Evolutionary conservation across 2,888 invertebrate genomes (phyloP).

Genomic region (Phyllotreta cruciferae): DNA sequence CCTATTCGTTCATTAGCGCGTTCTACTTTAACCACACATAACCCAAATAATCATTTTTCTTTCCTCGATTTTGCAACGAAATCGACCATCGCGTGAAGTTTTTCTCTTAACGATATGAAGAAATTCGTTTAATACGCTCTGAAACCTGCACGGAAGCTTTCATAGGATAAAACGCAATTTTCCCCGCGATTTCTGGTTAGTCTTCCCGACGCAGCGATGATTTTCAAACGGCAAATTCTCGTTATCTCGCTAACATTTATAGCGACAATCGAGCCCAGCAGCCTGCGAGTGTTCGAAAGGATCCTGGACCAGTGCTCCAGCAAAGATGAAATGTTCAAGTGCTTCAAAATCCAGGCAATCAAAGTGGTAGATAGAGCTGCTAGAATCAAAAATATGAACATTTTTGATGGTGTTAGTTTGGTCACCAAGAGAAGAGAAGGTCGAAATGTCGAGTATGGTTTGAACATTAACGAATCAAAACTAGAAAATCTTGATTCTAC

Average conservation of each 20-base stretch:
- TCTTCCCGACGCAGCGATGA: slow-evolving; percentile 20
- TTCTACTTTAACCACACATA: slow-evolving; percentile 16
- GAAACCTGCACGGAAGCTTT: slow-evolving; percentile 36
- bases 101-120: slow-evolving; percentile 12
- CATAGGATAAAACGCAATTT: slow-evolving; percentile 31
- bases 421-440: slow-evolving; percentile 57
- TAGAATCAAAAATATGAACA: slow-evolving; percentile 67
- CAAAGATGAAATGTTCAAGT: slow-evolving; percentile 71
- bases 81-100: slow-evolving; percentile 25
- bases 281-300: slow-evolving; percentile 48
- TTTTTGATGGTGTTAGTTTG: slow-evolving; percentile 70
- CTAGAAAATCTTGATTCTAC: slow-evolving; percentile 67
- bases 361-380: slow-evolving; percentile 72
- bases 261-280: slow-evolving; percentile 4
- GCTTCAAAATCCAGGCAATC: slow-evolving; percentile 74
- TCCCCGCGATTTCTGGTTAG: slow-evolving; percentile 12
- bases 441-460: slow-evolving; percentile 34
- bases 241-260: slow-evolving; percentile 4
- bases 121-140: slow-evolving; percentile 38
- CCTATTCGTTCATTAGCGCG: slow-evolving; percentile 10
- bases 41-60: slow-evolving; percentile 22
- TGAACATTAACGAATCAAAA: slow-evolving; percentile 58
- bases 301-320: slow-evolving; percentile 70
- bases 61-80: slow-evolving; percentile 16
- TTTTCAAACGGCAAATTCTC: slow-evolving; percentile 9